These are phyloP conservation scores for Nomada hirtipes DNA, from an alignment of 2,888 invertebrate genomes.

Conservation along the genomic window DNA sequence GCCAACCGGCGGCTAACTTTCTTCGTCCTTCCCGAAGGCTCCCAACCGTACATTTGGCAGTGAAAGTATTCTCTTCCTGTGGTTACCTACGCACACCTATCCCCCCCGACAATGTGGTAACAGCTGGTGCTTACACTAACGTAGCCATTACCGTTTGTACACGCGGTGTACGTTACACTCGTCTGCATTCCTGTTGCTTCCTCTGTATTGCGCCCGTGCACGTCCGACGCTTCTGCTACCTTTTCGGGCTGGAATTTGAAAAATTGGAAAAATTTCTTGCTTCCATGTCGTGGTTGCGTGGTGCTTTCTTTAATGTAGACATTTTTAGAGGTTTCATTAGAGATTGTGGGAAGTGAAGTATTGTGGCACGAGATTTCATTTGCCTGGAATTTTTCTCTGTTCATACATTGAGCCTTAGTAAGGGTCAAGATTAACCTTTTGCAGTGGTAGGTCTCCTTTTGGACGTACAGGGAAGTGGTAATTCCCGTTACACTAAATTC, in stretches of 20 bases:
- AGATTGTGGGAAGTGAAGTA: too few relatives aligned
- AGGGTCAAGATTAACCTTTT: too few relatives aligned
- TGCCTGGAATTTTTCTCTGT: too few relatives aligned
- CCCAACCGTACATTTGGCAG: constrained; percentile 77
- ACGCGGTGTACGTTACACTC: constrained; percentile 11
- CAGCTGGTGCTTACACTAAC: constrained; percentile 51
- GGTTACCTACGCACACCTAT: constrained; percentile 74
- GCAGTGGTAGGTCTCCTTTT: too few relatives aligned
- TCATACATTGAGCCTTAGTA: too few relatives aligned
- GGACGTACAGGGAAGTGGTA: too few relatives aligned
- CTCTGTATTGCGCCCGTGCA: background rate
- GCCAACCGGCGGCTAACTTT: constrained; percentile 63
- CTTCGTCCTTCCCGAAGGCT: constrained; percentile 76
- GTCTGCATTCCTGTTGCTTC: constrained; percentile 10
- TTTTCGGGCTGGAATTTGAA: background rate
- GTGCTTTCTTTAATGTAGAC: background rate
- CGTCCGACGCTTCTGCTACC: background rate
- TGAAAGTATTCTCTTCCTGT: constrained; percentile 84
- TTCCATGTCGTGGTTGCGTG: too few relatives aligned
- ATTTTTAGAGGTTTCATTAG: too few relatives aligned
- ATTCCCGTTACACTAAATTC: too few relatives aligned
- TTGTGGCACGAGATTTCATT: too few relatives aligned
- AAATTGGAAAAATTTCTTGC: too few relatives aligned
- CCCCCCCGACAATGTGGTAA: constrained; percentile 55
- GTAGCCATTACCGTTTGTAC: constrained; percentile 22